Evolutionary conservation across 2,113 vertebrate genomes (phyloP), one percentile per base, ranked within the genome.

Genomic region (Acanthochromis polyacanthus): DNA sequence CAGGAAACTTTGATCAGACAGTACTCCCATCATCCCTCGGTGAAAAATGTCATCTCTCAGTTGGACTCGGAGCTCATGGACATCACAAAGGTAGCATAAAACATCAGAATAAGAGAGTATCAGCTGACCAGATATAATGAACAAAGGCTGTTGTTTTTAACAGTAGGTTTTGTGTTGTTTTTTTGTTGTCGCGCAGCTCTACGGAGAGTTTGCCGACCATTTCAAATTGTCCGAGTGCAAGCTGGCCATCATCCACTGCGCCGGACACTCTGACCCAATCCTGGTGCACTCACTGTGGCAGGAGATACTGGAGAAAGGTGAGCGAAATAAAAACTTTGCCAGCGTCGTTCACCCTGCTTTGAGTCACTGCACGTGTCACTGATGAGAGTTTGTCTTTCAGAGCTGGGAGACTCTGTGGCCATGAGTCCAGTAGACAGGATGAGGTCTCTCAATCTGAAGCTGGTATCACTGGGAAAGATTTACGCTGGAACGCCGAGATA

Each of bases 221-320:
- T 99, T 97, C 92, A 96, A 96, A 69, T 92, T 99, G 68, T 97
- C 97, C 0, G 98, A 99, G 81, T 98, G 98, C 92, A 99, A 99
- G 80, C 94, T 99, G 90, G 97, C 97, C 72, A 98, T 99, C 88
- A 97, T 99, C 92, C 98, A 99, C 90, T 99, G 97, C 51, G 98
- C 96, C 0, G 97, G 97, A 68, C 96, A 99, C 92, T 97, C 97
- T 3, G 97, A 99, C 85, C 96, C 96, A 10, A 97, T 99, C 78
- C 94, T 99, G 83, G 97, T 99, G 16, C 97, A 98, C 77, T 97
- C 96, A 0, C 94, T 99, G 66, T 99, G 98, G 98, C 97, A 98
- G 90, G 98, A 99, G 90, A 96, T 99, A 83, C 95, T 98, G 83
- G 98, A 99, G 48, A 99, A 97, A 95, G 98, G 98, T 96, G 80